Evolutionary conservation across 2,113 vertebrate species (phyloP).

Genomic region (Miniopterus natalensis): DNA sequence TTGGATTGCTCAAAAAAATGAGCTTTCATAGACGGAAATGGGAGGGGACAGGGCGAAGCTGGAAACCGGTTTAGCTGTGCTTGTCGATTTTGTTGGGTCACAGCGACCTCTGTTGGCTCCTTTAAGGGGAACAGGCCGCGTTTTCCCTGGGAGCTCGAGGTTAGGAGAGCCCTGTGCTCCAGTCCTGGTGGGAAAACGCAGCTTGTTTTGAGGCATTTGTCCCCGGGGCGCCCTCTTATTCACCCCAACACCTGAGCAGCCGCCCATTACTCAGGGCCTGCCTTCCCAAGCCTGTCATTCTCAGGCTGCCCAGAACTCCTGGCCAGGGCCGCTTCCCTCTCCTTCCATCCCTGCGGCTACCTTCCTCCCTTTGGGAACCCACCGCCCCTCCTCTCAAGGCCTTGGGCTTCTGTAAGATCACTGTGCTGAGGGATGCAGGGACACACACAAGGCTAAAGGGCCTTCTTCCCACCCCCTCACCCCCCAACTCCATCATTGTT

Average conservation of each 20-base stretch:
- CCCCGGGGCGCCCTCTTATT: not conserved
- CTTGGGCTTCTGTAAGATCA: not conserved
- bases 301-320: not conserved
- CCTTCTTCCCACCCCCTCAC: not conserved
- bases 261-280: not conserved
- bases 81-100: slow-evolving; percentile 36
- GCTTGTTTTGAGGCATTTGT: not conserved
- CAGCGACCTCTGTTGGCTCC: slow-evolving; percentile 77
- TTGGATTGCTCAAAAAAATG: not conserved
- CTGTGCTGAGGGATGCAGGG: not conserved
- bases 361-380: not conserved
- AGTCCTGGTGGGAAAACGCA: not conserved
- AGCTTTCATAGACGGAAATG: not conserved
- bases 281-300: not conserved
- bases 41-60: accelerated
- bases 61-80: not conserved
- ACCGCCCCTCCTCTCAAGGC: not conserved
- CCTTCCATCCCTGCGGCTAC: not conserved
- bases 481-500: too few species aligned
- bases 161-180: accelerated
- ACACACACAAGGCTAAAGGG: not conserved
- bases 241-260: not conserved
- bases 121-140: slow-evolving; percentile 47
- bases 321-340: not conserved
- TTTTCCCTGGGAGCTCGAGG: not conserved